Base-by-base conservation (phyloP, 30 jellyfish, hydroid and myxozoan species). In the Turritopsis rubra region DNA sequence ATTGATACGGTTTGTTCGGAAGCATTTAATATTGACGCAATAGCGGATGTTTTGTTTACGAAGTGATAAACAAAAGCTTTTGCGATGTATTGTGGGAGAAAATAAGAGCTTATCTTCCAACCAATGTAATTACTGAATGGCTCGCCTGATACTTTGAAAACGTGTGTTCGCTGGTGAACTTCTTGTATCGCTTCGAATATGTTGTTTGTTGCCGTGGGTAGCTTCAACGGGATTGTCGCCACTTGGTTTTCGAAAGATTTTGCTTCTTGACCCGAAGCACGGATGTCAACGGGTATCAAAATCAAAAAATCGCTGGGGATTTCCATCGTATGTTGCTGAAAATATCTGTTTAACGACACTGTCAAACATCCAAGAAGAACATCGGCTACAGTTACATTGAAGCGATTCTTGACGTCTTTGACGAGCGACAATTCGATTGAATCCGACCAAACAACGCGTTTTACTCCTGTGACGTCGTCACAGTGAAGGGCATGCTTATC, bases 1-100 rank as follows among this genome's bases (percentile, higher is more conserved):
- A 91, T 71, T 21, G 78, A 82, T 30, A 91, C 54, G 7, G 79
- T 68, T 65, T 80, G 72, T 79, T 91, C 96, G 79, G 97, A 95
- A 66, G 96, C 97, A 68, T 90, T 93, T 65, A 91, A 85, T 53
- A 83, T 91, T 5, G 97, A 91, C n/a, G 87, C 65, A 28, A 86
- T 86, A 0, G 88, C 90, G 21, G 97, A 82, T 54, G 97, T 85
- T 75, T 91, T 86, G 81, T 91, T 85, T 75, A 93, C 89, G 28
- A 84, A 75, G 87, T 85, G 80, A 53, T 68, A 75, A 78, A 81
- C 73, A 27, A 85, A 31, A 3, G 90, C 88, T 9, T 79, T 86
- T 22, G 87, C 71, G 21, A 91, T n/a, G 19, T 21, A 20, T 23
- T 79, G 81, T 26, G 97, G 97, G 18, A 91, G 81, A 81, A 90